Base-by-base conservation (phyloP, 2,888 invertebrate genomes). In the Dynastes grantii region DNA sequence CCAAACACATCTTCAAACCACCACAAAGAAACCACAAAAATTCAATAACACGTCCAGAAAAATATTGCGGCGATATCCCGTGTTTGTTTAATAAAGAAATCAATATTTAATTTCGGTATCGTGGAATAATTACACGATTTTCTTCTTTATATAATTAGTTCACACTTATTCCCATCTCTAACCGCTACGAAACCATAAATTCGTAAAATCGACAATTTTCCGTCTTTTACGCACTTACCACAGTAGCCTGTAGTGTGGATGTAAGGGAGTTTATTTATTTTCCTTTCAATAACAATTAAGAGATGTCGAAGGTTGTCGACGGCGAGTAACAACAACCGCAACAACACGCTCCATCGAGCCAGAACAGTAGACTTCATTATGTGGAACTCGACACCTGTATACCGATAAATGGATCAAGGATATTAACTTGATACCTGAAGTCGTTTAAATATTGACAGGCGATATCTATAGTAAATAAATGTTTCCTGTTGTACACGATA, bases 331-430 rank as follows among this genome's bases (percentile, higher is more conserved):
- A 55, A 37, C 40, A 40, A 71, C 67, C 40, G 67, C 67, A 71
- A 22, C 68, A 68, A n/a, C 58, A 71, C 55, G 71, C 32, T 58
- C 16, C 58, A 40, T 55, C 37, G 55, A 71, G 55, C 58, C 58
- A 71, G 58, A 71, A 71, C 55, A 71, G 71, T 71, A 16, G 55
- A 55, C 55, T 71, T 67, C 16, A 55, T 37, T 71, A 40, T 71
- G 22, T 16, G 40, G 55, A 58, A 58, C 40, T 58, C 16, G 32
- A 58, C 71, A 71, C 71, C 71, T 71, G 58, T 71, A 58, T 22
- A 55, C 27, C 71, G 37, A 71, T 58, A 71, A 71, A 71, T 55
- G 71, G 71, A 71, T 71, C 71, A 71, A 71, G 71, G 71, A 58
- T 71, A 71, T 55, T 71, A 71, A 58, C 71, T 71, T 58, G 71